A percentile compares a stretch with the other conserved stretches of the same genome.
Conservation (phyloP, 92 coral and sea anemone genomes). For the Zoanthus sociatus region DNA sequence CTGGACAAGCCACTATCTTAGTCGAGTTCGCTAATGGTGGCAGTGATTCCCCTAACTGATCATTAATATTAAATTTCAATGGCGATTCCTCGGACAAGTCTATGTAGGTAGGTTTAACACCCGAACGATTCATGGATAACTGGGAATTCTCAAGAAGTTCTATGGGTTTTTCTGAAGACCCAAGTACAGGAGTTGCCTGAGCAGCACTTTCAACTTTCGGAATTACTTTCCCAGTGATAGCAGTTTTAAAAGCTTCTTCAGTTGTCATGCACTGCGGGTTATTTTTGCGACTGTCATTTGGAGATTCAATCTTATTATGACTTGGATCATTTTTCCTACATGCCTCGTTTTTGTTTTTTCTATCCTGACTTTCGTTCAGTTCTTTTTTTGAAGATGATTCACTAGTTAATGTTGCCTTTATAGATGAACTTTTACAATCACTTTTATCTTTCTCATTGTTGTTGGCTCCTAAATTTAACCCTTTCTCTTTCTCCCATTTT, state of each 20-base stretch:
- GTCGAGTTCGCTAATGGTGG: not conserved
- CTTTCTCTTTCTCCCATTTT: constrained; percentile 18
- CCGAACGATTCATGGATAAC: not conserved
- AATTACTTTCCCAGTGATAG: not conserved
- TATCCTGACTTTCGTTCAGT: not conserved
- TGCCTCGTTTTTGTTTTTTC: not conserved
- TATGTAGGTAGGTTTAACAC: not conserved
- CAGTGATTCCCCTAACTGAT: constrained; percentile 11
- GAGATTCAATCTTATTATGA: constrained; percentile 36
- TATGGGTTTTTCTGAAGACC: constrained; percentile 46
- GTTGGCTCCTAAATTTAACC: not conserved
- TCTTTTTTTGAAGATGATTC: constrained; percentile 3
- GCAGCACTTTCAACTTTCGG: not conserved
- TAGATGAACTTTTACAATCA: not conserved
- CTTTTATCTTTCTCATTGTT: not conserved
- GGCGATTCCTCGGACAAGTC: constrained; percentile 37
- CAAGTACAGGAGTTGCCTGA: constrained; percentile 20
- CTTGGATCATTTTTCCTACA: not conserved
- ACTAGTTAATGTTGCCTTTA: not conserved
- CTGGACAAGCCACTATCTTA: constrained; percentile 78
- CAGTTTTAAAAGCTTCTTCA: constrained; percentile 82
- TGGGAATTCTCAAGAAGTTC: constrained; percentile 37
- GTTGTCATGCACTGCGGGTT: constrained; percentile 63
- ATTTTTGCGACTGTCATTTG: constrained; percentile 30
- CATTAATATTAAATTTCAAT: constrained; percentile 4